Base-by-base conservation (phyloP, 2,888 invertebrate species). In the Apantesis nais region DNA sequence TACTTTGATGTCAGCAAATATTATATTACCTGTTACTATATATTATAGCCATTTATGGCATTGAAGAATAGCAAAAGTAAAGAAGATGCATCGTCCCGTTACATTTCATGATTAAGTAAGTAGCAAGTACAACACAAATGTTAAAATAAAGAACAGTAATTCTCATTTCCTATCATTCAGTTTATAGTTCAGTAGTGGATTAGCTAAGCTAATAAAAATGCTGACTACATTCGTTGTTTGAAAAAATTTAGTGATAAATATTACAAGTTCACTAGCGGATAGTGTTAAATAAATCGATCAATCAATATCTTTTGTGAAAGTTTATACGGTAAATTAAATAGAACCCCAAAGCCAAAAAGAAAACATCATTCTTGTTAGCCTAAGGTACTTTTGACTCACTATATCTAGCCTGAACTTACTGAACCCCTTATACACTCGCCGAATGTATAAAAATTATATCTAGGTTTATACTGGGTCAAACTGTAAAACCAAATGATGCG, bases 381-480 rank as follows among this genome's bases (percentile, higher is more conserved):
- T 29, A 29, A 16, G 29, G 58, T 29, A 29, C 29, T 29, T 58
- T 58, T 58, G 16, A 29, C 14, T 55, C 25, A 25, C 2, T 8
- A 52, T 52, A 52, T 48, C 8, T 52, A 52, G 48, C 29, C 25
- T 58, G 14, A 58, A 29, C 8, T 14, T 58, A 16, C 25, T 55
- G 25, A 48, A 48, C 25, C 12, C 29, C 8, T 4, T 29, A 14
- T 25, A 14, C 25, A 55, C 14, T 25, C n/a, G 25, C 12, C 12
- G 55, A 55, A 4, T 25, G 12, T 55, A 55, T 55, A 25, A 25
- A 55, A 25, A 25, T 12, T 25, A 55, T 55, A 55, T 55, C 25
- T 58, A 58, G 16, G 29, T 58, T 58, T 19, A 37, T 58, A 58
- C 22, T 66, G 25, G 31, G 76, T 74, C 74, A 75, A 76, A 73